Percentiles rank a stretch among this genome's conserved stretches.
These are phyloP conservation scores for Hylyphantes graminicola DNA, from an alignment of 1,140 invertebrate species.

Conservation along the genomic window DNA sequence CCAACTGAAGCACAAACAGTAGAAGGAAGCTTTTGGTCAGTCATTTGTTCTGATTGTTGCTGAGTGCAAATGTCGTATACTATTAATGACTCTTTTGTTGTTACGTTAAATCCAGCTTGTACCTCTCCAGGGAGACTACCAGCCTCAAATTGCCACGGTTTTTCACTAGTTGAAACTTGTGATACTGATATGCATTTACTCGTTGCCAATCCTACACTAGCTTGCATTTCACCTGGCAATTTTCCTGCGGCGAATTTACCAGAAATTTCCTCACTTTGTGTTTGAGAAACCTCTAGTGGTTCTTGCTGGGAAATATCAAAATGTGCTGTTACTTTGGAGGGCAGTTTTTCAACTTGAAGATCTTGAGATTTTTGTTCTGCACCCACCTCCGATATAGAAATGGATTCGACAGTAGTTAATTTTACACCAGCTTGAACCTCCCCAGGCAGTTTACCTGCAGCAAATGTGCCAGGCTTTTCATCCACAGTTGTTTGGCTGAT, in stretches of 20 bases:
- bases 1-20: constrained; percentile 42
- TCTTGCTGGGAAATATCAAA: constrained; percentile 47
- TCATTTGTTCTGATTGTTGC: constrained; percentile 43
- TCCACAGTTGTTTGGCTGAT: constrained; percentile 46
- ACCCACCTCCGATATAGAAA: constrained; percentile 59
- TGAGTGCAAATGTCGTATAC: constrained; percentile 32
- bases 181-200: constrained; percentile 48
- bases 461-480: constrained; percentile 58
- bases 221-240: constrained; percentile 57
- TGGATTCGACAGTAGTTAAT: constrained; percentile 50
- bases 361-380: constrained; percentile 43
- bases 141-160: constrained; percentile 13
- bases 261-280: constrained; percentile 45
- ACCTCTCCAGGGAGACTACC: constrained; percentile 39
- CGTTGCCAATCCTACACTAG: constrained; percentile 43
- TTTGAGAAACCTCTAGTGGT: constrained; percentile 44
- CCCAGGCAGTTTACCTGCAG: constrained; percentile 56
- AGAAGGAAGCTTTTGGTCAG: constrained; percentile 37
- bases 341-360: constrained; percentile 37
- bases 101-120: constrained; percentile 44
- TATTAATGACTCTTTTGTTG: constrained; percentile 35
- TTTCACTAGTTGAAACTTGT: constrained; percentile 47
- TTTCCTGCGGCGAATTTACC: constrained; percentile 52
- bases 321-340: constrained; percentile 12
- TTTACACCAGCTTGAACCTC: constrained; percentile 58